These are phyloP conservation scores for Drosophila hydei DNA, from an alignment of 1,140 invertebrate species.

Conservation along the genomic window DNA sequence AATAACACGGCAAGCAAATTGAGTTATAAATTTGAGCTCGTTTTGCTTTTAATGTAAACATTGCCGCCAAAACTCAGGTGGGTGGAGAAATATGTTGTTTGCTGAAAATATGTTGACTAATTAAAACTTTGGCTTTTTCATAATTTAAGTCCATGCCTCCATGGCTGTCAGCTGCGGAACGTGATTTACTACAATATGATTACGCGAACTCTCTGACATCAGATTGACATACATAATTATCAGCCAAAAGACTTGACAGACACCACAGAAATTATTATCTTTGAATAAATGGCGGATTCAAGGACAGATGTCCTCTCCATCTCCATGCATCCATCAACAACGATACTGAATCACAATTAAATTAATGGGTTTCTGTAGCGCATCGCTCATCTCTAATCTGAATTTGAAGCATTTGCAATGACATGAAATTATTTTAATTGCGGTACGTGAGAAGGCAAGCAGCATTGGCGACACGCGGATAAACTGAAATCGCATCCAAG, in stretches of 20 bases:
- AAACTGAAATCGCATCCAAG: no score
- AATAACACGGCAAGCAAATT: conserved; percentile 56
- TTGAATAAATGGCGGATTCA: no score
- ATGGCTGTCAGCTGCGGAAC: neutral
- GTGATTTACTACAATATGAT: conserved; percentile 2
- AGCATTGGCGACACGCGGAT: no score
- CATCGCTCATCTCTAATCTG: neutral
- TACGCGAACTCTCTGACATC: conserved; percentile 24
- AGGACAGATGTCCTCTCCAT: no score
- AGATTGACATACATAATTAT: conserved; percentile 37
- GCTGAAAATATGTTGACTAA: conserved; percentile 14
- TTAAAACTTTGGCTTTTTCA: conserved; percentile 34
- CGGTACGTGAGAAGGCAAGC: no score
- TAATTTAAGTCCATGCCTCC: conserved; percentile 1
- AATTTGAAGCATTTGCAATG: neutral
- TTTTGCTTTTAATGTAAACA: conserved; percentile 65
- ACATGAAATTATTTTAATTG: neutral
- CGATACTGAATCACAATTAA: conserved; percentile 5
- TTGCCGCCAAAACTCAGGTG: conserved; percentile 13
- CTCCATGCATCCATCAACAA: no score
- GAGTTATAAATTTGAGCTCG: conserved; percentile 61
- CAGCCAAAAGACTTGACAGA: neutral
- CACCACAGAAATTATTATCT: neutral
- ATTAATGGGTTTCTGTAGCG: neutral
- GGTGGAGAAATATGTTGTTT: conserved; percentile 1